Evolutionary conservation across 2,888 invertebrate species (phyloP).

Genomic region (Rhagophthalmus giganteus): DNA sequence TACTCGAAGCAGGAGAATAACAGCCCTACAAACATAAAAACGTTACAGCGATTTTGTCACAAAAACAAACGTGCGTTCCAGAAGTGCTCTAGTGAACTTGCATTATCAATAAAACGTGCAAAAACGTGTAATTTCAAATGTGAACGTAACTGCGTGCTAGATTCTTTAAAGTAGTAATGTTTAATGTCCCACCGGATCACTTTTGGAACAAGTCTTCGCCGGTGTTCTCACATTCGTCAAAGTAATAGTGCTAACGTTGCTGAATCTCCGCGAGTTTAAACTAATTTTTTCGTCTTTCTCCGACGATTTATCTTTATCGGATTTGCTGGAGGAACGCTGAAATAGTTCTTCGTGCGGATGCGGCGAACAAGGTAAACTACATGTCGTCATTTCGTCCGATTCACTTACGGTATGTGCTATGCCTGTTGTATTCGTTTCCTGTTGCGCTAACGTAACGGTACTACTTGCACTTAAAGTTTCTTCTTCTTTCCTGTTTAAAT

Average conservation of each 20-base stretch:
- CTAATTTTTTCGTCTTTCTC: conserved; percentile 42
- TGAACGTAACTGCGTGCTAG: too few relatives aligned
- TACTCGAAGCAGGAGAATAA: conserved; percentile 71
- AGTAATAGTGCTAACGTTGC: conserved; percentile 62
- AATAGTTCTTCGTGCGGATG: conserved; percentile 47
- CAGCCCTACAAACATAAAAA: conserved; percentile 62
- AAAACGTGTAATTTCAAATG: too few relatives aligned
- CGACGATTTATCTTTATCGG: conserved; percentile 47
- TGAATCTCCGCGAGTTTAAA: conserved; percentile 49
- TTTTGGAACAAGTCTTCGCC: conserved; percentile 46
- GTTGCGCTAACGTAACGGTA: conserved; percentile 51
- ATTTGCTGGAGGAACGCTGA: conserved; percentile 52
- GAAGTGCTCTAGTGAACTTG: conserved; percentile 46
- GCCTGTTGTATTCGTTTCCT: conserved; percentile 38
- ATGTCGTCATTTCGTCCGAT: conserved; percentile 41
- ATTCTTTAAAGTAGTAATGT: too few relatives aligned
- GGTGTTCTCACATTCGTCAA: conserved; percentile 65
- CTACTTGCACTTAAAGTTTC: conserved; percentile 49
- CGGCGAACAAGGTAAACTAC: conserved; percentile 46
- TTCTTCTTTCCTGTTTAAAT: conserved; percentile 47
- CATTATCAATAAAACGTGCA: conserved; percentile 3
- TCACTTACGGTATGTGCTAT: conserved; percentile 40
- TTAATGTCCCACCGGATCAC: conserved; percentile 53
- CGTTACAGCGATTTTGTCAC: too few relatives aligned
- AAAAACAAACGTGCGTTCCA: conserved; percentile 41